These are phyloP conservation scores for Fukomys damarensis DNA, from an alignment of 2,113 vertebrate genomes.

Conservation along the genomic window DNA sequence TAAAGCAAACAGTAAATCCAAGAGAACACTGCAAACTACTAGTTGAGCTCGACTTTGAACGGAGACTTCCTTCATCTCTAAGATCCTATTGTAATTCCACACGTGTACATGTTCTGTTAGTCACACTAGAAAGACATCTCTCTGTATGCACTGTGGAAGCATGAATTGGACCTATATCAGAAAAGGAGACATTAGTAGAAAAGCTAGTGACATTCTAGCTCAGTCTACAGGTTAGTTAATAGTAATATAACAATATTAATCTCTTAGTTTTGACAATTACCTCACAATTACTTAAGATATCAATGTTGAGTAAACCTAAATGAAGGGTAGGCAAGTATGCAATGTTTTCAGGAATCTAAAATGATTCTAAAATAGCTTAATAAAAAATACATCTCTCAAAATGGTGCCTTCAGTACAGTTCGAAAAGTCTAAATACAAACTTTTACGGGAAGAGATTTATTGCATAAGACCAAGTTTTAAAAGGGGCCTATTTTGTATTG, in stretches of 20 bases:
- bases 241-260: neutral
- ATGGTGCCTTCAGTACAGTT: neutral
- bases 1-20: neutral
- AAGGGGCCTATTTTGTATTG: neutral
- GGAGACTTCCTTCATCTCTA: neutral
- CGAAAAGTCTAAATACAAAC: neutral
- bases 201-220: neutral
- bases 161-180: neutral
- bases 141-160: neutral
- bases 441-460: neutral
- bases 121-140: neutral
- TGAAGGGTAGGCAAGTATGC: neutral
- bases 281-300: neutral
- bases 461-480: neutral
- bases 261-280: neutral
- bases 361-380: neutral
- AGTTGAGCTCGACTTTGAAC: neutral
- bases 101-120: neutral
- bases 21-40: neutral
- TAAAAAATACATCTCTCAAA: conserved; percentile 33
- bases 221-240: neutral
- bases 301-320: neutral
- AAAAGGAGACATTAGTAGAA: neutral
- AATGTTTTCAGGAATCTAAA: neutral
- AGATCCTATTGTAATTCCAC: neutral